Evolutionary conservation across 2,888 invertebrate species (phyloP), one percentile per base, ranked within the genome.

Genomic region (Pardosa pseudoannulata): DNA sequence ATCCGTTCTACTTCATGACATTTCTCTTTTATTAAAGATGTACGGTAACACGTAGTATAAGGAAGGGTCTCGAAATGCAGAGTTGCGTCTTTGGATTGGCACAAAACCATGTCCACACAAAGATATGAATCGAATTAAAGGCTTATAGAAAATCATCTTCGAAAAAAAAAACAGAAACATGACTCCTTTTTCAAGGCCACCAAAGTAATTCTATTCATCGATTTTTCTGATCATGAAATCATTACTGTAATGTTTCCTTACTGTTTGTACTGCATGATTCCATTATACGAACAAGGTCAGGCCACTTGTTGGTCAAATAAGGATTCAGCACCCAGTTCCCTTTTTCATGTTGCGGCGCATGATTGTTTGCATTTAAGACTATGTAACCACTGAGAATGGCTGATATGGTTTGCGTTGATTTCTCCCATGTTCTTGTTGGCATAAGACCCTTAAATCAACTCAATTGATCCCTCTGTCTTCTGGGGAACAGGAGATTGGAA

Each of bases 211-310:
- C 83, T 78, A 78, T 82, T 76, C 82, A 76, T 82, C 82, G 56
- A 71, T 71, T 64, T 68, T 70, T 68, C 46, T n/a, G 76, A 78
- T 83, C 78, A 36, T 78, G 56, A 65, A 67, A 83, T 76, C 71
- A 71, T 76, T 76, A 32, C 64, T 46, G 41, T 41, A 71, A 62
- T 81, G 68, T 78, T 83, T 78, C 76, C 71, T 65, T 39, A 27
- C 64, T 75, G 70, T 82, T 82, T 83, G 72, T 67, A 56, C 65
- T 67, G 27, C 78, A 78, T 78, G 83, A 83, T 78, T 83, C 67
- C 46, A 82, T 82, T 82, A 82, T 64, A 46, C 67, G 72, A 9
- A 78, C 74, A 83, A 83, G 83, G 83, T 62, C 72, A 70, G 50
- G 50, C 31, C 46, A 50, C 65, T 36, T 70, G 68, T 39, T 75